Evolutionary conservation across 2,797 vertebrate species (phyloP), one percentile per base, ranked within the genome.

Genomic region (Sebastes itinus): DNA sequence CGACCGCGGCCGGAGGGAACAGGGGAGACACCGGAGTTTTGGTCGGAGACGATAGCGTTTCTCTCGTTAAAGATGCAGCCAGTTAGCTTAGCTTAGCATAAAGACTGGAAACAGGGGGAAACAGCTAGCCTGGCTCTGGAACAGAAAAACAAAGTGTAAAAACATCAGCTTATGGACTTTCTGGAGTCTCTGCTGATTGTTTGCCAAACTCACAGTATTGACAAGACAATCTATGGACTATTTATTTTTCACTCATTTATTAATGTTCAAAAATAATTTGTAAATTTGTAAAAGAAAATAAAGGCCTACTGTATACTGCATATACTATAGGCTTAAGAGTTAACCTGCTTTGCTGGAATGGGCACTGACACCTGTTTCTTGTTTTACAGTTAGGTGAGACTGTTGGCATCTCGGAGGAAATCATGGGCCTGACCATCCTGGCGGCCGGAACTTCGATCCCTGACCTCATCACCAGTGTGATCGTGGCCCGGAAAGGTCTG

Each of bases 401-500:
- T 7, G 88, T 98, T 6, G 97, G 97, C 63, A 98, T 99, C 92
- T 97, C 98, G 0, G 98, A 99, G 92, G 98, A 98, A 75, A 98
- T 99, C 23, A 99, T 98, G 98, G 98, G 98, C 1, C 88, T 99
- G 82, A 99, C 98, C 20, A 98, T 99, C 33, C 92, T 99, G 81
- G 98, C 98, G 2, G 98, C 97, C 9, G 98, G 98, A 32, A 99
- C 98, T 0, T 99, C 98, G 20, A 98, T 99, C 91, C 98, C 98
- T 2, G 98, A 99, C 92, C 97, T 98, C 65, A 99, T 99, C 94
- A 99, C 98, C 89, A 98, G 97, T 3, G 98, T 99, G 77, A 99
- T 99, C 0, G 98, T 99, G 20, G 98, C 98, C 16, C 94, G 97
- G 7, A 99, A 98, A 82, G 98, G 98, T 69, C 83, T 99, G 20